These are phyloP conservation scores for Xestia c-nigrum DNA, from an alignment of 2,888 invertebrate genomes.

Conservation along the genomic window DNA sequence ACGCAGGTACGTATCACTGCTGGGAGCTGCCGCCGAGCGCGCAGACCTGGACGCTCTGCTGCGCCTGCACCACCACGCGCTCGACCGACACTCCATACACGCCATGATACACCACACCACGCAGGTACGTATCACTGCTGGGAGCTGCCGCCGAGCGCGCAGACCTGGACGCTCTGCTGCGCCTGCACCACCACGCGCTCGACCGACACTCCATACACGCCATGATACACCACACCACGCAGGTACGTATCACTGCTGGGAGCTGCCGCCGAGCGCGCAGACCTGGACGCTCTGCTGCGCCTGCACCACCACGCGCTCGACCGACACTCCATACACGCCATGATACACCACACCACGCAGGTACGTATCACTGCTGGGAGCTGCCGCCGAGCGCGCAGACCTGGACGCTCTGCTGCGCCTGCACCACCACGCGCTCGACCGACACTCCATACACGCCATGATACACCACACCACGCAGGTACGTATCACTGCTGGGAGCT, in stretches of 20 bases:
- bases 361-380: slow-evolving; percentile 92
- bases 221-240: slow-evolving; percentile 94
- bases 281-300: slow-evolving; percentile 96
- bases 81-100: slow-evolving; percentile 94
- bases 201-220: slow-evolving; percentile 95
- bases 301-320: slow-evolving; percentile 96
- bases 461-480: slow-evolving; percentile 94
- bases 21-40: no score
- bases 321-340: slow-evolving; percentile 95
- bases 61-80: slow-evolving; percentile 95
- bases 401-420: slow-evolving; percentile 97
- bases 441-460: slow-evolving; percentile 95
- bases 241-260: slow-evolving; percentile 93
- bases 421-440: slow-evolving; percentile 95
- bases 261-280: slow-evolving; percentile 93
- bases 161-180: slow-evolving; percentile 96
- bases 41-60: slow-evolving; percentile 92
- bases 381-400: slow-evolving; percentile 93
- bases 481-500: slow-evolving; percentile 93
- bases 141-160: slow-evolving; percentile 94
- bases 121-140: slow-evolving; percentile 93
- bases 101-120: slow-evolving; percentile 89
- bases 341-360: slow-evolving; percentile 95
- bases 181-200: slow-evolving; percentile 96
- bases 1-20: slow-evolving; percentile 87